Percentiles rank a stretch among this genome's conserved stretches.
phyloP scores from a whole-genome alignment of 2,888 invertebrate genomes.

The Scaptomyza reducta region DNA sequence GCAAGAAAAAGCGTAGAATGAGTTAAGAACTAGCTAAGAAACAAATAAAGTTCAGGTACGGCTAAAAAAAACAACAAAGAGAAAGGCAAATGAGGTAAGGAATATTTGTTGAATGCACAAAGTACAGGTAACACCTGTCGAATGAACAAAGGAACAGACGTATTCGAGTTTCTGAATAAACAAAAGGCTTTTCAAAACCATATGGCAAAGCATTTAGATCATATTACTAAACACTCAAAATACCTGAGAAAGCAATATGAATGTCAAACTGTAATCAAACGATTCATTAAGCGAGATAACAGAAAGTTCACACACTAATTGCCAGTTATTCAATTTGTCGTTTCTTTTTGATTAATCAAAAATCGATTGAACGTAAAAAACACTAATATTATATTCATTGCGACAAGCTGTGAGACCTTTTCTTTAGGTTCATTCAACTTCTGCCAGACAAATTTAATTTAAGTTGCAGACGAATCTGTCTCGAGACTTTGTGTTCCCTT shows the following conservation, averaged over 20 bases:
- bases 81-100: constrained; percentile 11
- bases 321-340: constrained; percentile 34
- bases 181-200: too few relatives aligned
- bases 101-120: too few relatives aligned
- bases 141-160: too few relatives aligned
- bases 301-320: too few relatives aligned
- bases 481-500: background rate
- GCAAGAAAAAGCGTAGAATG: constrained; percentile 15
- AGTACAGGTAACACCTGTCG: too few relatives aligned
- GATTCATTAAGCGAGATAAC: background rate
- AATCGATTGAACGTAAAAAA: too few relatives aligned
- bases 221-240: too few relatives aligned
- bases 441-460: constrained; percentile 67
- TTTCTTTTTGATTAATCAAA: too few relatives aligned
- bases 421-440: constrained; percentile 70
- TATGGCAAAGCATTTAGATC: too few relatives aligned
- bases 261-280: background rate
- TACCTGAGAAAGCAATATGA: background rate
- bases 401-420: constrained; percentile 46
- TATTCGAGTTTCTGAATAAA: too few relatives aligned
- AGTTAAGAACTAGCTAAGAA: constrained; percentile 17
- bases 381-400: constrained; percentile 18
- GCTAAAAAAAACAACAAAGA: constrained; percentile 13
- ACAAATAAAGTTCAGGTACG: background rate
- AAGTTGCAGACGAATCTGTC: constrained; percentile 27